These are phyloP conservation scores for Gryllus bimaculatus DNA, from an alignment of 1,140 invertebrate genomes.

Conservation along the genomic window DNA sequence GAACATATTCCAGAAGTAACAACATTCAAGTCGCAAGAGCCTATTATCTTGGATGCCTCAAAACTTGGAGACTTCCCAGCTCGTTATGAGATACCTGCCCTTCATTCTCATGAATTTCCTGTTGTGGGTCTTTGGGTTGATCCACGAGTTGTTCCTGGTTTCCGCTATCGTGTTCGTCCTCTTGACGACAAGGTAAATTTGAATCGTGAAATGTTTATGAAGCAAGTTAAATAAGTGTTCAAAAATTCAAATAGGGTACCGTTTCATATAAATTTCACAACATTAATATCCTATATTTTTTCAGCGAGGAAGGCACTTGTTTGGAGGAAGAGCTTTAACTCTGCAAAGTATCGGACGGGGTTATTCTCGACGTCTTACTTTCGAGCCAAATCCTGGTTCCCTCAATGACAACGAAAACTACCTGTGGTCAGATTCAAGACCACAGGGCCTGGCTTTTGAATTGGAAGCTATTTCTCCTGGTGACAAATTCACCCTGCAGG, in stretches of 20 bases:
- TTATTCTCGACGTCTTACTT: slow-evolving; percentile 63
- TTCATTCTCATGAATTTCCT: slow-evolving; percentile 53
- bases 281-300: neutral
- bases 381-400: slow-evolving; percentile 48
- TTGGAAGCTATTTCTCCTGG: slow-evolving; percentile 55
- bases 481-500: slow-evolving; percentile 59
- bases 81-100: slow-evolving; percentile 47
- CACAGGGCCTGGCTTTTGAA: slow-evolving; percentile 62
- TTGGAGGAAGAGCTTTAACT: slow-evolving; percentile 50
- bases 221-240: no score
- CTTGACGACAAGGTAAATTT: slow-evolving; percentile 37
- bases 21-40: neutral
- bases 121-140: slow-evolving; percentile 66
- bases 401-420: slow-evolving; percentile 59
- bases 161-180: slow-evolving; percentile 61
- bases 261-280: no score
- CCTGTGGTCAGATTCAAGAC: slow-evolving; percentile 67
- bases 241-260: neutral
- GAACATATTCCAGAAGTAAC: neutral
- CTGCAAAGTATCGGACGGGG: slow-evolving; percentile 60
- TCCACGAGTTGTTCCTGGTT: slow-evolving; percentile 57
- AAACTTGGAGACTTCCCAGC: slow-evolving; percentile 51
- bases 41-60: slow-evolving; percentile 39
- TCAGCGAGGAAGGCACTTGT: slow-evolving; percentile 34
- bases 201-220: no score